These are phyloP conservation scores for Plebejus argus DNA, from an alignment of 2,888 invertebrate species.

Conservation along the genomic window DNA sequence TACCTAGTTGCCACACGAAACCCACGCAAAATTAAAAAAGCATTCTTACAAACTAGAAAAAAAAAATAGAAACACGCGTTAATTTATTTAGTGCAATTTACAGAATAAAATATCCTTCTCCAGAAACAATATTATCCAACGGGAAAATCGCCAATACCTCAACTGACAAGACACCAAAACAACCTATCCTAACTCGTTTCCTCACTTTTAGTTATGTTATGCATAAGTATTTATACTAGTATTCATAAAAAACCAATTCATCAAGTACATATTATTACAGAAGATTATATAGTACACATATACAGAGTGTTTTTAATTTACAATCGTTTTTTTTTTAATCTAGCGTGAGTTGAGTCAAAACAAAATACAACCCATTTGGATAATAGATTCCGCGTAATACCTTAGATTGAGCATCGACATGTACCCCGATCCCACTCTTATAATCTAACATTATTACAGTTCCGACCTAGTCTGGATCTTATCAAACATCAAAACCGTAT, in stretches of 20 bases:
- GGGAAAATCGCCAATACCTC: conserved; percentile 35
- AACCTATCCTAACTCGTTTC: conserved; percentile 31
- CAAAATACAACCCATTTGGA: conserved; percentile 26
- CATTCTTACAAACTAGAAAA: conserved; percentile 69
- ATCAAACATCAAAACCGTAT: background rate
- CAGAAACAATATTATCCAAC: conserved; percentile 44
- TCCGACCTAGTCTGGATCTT: background rate
- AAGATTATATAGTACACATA: conserved; percentile 26
- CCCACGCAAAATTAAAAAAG: conserved; percentile 60
- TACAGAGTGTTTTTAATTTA: conserved; percentile 29
- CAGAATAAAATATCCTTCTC: conserved; percentile 47
- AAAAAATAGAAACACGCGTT: conserved; percentile 60
- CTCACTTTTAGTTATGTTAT: conserved; percentile 25
- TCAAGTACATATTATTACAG: conserved; percentile 29
- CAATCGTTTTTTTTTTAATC: conserved; percentile 19
- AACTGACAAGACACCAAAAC: conserved; percentile 6
- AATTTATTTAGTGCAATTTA: conserved; percentile 56
- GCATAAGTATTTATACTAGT: conserved; percentile 29
- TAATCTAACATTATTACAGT: background rate
- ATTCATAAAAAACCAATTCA: conserved; percentile 22
- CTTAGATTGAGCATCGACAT: conserved; percentile 24
- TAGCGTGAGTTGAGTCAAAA: conserved; percentile 22
- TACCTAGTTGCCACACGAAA: conserved; percentile 41
- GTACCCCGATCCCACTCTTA: background rate
- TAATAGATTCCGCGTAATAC: conserved; percentile 22